Evolutionary conservation across 2,888 invertebrate genomes (phyloP).

Genomic region (Protophormia terraenovae): DNA sequence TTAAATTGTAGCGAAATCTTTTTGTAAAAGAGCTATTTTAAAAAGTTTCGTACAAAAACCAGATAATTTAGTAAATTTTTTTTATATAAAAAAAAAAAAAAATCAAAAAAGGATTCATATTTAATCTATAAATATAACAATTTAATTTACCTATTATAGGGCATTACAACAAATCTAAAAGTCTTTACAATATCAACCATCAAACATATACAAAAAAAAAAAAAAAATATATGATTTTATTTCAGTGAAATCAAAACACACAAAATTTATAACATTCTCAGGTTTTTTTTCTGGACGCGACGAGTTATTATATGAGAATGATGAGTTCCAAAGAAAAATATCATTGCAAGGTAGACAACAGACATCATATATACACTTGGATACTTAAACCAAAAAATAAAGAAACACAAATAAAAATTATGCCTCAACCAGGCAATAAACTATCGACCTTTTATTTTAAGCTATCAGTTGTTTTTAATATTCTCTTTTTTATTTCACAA

Average conservation of each 20-base stretch:
- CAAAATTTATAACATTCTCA: slow-evolving; percentile 67
- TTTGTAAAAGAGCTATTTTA: too few species aligned
- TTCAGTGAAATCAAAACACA: slow-evolving; percentile 65
- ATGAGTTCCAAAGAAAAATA: slow-evolving; percentile 67
- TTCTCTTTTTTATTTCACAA: neutral
- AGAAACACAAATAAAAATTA: slow-evolving; percentile 45
- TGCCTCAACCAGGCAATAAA: slow-evolving; percentile 53
- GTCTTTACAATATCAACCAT: slow-evolving; percentile 6
- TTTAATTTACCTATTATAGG: slow-evolving; percentile 7
- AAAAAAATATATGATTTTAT: slow-evolving; percentile 56
- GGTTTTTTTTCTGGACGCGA: slow-evolving; percentile 51
- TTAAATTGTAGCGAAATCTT: too few species aligned
- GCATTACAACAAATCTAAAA: neutral
- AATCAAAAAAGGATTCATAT: too few species aligned
- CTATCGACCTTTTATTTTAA: slow-evolving; percentile 53
- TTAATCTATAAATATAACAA: too few species aligned
- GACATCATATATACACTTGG: slow-evolving; percentile 49
- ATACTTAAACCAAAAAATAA: too few species aligned
- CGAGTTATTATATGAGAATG: slow-evolving; percentile 63
- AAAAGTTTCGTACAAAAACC: too few species aligned
- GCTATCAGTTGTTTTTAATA: slow-evolving; percentile 2
- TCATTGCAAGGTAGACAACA: slow-evolving; percentile 49
- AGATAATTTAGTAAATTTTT: too few species aligned
- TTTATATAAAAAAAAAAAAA: too few species aligned
- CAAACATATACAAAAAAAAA: slow-evolving; percentile 8